Evolutionary conservation across 2,888 invertebrate genomes (phyloP).

Genomic region (Drosophila mimica): DNA sequence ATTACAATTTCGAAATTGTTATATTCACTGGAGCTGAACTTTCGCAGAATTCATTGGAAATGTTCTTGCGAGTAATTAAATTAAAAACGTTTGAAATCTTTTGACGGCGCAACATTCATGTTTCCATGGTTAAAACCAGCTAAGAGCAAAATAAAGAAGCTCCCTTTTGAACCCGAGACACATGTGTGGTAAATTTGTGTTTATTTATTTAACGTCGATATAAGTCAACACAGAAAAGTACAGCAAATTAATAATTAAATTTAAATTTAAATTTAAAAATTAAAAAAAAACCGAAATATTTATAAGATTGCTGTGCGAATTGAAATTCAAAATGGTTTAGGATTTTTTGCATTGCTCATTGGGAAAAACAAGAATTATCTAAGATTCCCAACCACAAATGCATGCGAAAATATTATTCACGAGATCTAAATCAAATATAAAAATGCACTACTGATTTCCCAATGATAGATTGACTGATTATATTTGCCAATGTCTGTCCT

Average conservation of each 20-base stretch:
- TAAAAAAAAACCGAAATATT: neutral
- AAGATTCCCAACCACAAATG: neutral
- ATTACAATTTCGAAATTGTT: conserved; percentile 11
- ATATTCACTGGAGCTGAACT: conserved; percentile 1
- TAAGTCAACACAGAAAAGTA: neutral
- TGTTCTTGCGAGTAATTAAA: conserved; percentile 4
- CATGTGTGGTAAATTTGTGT: neutral
- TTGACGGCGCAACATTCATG: neutral
- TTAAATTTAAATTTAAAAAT: neutral
- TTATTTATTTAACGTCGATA: neutral
- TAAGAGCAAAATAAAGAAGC: neutral
- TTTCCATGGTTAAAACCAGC: neutral
- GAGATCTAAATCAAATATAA: neutral
- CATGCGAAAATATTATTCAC: neutral
- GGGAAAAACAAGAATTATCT: neutral
- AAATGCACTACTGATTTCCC: conserved; percentile 23
- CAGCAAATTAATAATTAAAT: neutral
- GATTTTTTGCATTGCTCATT: neutral
- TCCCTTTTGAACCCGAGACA: neutral
- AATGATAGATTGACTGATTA: conserved; percentile 54
- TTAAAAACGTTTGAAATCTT: conserved; percentile 5
- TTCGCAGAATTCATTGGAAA: neutral
- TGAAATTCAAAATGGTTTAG: neutral
- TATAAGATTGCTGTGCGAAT: neutral
- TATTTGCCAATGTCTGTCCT: conserved; percentile 30